Base-by-base conservation (phyloP, 2,797 vertebrate genomes). In the Spondyliosoma cantharus region DNA sequence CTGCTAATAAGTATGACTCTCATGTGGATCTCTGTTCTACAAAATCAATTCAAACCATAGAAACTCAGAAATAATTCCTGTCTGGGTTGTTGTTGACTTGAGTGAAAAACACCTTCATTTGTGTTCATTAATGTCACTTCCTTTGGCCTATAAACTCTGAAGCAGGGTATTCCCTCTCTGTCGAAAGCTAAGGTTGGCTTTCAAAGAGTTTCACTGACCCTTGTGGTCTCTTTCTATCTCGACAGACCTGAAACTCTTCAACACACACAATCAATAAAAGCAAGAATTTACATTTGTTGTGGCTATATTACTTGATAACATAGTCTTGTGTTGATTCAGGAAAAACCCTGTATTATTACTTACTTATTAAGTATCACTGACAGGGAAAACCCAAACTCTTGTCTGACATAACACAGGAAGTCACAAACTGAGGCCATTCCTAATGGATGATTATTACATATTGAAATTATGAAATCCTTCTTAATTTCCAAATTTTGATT, bases 101-200 rank as follows among this genome's bases (percentile, higher is more conserved):
- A 50, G 13, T 63, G 13, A 68, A 50, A 59, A 43, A 68, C 5
- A 50, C 22, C 5, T 43, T 71, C 29, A 49, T 68, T 65, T 75
- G 25, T n/a, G n/a, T n/a, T 77, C 64, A 17, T 46, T 5, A 3
- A 17, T 67, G n/a, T 78, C 17, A 32, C 54, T 86, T 89, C 71
- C 69, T 71, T 64, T 48, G 45, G 45, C 74, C 71, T 57, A 19
- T 0, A 68, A 43, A 63, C 25, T 3, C 29, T 12, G 65, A 53
- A 8, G 1, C 53, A 66, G 79, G 75, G 70, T 3, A 69, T 86
- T 52, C 58, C 72, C 81, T 5, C 1, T 1, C 4, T 43, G 15
- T 42, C 3, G 19, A 75, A 78, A 71, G 27, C 27, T 58, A 22
- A 25, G 14, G 20, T 4, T n/a, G 7, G 16, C 15, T 69, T 58